Evolutionary conservation across 2,797 vertebrate genomes (phyloP).

Genomic region (Dryobates pubescens): DNA sequence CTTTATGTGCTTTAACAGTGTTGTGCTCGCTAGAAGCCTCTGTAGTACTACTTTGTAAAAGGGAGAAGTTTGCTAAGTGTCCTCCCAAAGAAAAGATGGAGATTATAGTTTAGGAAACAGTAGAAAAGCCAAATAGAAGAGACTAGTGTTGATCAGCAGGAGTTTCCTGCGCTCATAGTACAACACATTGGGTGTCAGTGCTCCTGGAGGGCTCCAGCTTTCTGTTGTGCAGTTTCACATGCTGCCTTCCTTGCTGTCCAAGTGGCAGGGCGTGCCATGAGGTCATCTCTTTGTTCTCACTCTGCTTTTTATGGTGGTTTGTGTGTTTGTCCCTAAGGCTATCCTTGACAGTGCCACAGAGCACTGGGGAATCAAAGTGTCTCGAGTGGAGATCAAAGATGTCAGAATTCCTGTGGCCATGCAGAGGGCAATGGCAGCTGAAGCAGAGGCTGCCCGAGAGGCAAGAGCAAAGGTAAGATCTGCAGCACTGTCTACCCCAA

Average conservation of each 20-base stretch:
- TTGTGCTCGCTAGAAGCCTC: not conserved
- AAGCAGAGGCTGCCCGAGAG: constrained; percentile 80
- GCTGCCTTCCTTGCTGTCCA: not conserved
- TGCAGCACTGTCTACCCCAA: not conserved
- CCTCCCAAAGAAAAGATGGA: not conserved
- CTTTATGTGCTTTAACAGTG: accelerated
- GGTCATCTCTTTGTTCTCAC: not conserved
- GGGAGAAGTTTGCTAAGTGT: not conserved
- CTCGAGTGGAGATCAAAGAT: constrained; percentile 82
- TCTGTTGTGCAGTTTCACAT: not conserved
- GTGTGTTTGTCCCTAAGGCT: constrained; percentile 64
- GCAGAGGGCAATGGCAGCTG: constrained; percentile 82
- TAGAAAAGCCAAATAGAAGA: not conserved
- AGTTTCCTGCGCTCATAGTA: not conserved
- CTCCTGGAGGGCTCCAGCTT: accelerated
- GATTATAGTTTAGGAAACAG: not conserved
- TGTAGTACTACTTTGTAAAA: not conserved
- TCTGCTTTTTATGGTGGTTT: not conserved
- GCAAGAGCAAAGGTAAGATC: constrained; percentile 77
- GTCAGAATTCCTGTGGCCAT: constrained; percentile 77
- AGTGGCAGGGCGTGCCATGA: accelerated
- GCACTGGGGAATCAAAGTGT: constrained; percentile 82
- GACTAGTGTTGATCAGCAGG: not conserved
- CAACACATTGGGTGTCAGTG: accelerated
- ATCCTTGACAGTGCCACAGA: constrained; percentile 67